Conservation (phyloP, 2,888 invertebrate genomes). For the Melinaea marsaeus region DNA sequence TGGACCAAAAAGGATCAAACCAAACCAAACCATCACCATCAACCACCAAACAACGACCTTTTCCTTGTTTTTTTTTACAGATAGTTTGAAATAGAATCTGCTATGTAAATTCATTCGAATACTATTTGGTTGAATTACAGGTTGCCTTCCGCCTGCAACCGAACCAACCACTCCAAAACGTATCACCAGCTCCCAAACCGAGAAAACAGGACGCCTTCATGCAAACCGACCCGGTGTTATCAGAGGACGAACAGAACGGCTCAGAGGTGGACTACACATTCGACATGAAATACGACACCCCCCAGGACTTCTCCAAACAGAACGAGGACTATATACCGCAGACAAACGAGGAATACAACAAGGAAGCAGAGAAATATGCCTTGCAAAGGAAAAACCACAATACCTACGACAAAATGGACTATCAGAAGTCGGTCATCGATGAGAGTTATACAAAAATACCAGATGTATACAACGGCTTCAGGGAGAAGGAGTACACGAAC, state of each 20-base stretch:
- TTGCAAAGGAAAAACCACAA: conserved; percentile 57
- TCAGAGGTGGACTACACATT: conserved; percentile 36
- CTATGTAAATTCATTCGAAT: too few species aligned
- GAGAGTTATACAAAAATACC: conserved; percentile 44
- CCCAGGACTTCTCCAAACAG: conserved; percentile 59
- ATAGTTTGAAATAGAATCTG: too few species aligned
- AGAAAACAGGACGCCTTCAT: conserved; percentile 70
- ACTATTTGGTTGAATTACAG: not conserved
- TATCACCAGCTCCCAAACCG: conserved; percentile 40
- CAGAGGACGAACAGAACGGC: conserved; percentile 47
- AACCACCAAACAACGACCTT: too few species aligned
- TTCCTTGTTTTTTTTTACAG: too few species aligned
- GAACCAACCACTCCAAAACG: conserved; percentile 11
- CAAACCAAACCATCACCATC: too few species aligned
- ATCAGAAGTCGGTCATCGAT: conserved; percentile 43
- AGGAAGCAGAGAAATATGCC: conserved; percentile 67
- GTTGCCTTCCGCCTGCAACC: not conserved
- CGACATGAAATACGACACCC: conserved; percentile 45
- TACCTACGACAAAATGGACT: conserved; percentile 50
- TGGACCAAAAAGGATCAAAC: too few species aligned
- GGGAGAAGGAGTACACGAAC: conserved; percentile 41
- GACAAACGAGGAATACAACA: conserved; percentile 68
- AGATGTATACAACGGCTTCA: conserved; percentile 40
- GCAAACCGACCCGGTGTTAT: conserved; percentile 66
- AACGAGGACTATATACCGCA: conserved; percentile 62